These are phyloP conservation scores for Alligator sinensis DNA, from an alignment of 2,113 vertebrate genomes.

Conservation along the genomic window DNA sequence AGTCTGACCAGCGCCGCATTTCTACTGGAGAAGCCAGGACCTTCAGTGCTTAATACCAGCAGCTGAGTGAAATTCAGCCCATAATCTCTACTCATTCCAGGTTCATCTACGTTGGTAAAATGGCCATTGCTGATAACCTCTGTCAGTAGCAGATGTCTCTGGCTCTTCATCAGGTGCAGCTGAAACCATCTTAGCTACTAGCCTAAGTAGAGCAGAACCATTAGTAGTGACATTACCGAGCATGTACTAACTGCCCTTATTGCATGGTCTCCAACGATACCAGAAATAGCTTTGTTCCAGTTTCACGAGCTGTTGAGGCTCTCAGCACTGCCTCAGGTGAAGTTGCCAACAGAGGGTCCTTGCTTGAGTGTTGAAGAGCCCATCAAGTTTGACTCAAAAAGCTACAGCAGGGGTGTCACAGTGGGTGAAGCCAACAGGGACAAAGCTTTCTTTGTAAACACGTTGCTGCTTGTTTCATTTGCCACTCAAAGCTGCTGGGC, in stretches of 20 bases:
- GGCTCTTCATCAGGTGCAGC: background rate
- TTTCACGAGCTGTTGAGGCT: background rate
- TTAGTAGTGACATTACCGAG: background rate
- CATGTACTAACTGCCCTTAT: background rate
- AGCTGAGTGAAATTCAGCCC: background rate
- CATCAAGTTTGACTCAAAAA: background rate
- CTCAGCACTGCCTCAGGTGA: background rate
- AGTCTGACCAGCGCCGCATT: too few species aligned
- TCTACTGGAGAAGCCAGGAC: background rate
- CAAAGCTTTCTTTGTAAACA: background rate
- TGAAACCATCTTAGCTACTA: background rate
- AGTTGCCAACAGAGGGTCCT: background rate
- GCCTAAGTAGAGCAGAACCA: background rate
- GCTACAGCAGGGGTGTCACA: background rate
- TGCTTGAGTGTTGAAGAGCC: background rate
- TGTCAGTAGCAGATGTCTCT: background rate
- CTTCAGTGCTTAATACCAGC: background rate
- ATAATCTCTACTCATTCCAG: background rate
- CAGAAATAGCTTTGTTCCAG: background rate
- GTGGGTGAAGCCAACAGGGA: background rate
- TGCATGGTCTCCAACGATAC: background rate
- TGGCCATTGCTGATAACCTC: background rate
- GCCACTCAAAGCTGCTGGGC: conserved; percentile 32
- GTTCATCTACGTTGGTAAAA: background rate
- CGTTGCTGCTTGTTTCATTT: conserved; percentile 38